phyloP scores from a whole-genome alignment of 2,113 vertebrate species.

The Rafetus swinhoei region DNA sequence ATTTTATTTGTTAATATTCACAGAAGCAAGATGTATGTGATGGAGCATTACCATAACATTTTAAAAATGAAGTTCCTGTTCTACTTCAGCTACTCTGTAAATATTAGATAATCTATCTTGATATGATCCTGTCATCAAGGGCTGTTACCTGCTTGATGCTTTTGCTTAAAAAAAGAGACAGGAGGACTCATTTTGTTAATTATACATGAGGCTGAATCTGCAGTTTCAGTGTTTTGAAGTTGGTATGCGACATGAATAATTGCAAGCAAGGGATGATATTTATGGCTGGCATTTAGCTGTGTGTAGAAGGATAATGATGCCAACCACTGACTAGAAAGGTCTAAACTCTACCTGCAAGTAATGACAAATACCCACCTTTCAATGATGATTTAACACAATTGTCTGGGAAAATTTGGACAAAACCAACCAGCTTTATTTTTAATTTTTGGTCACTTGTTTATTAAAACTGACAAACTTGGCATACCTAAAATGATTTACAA shows the following conservation, averaged over 20 bases:
- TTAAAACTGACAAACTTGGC: background rate
- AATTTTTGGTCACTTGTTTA: background rate
- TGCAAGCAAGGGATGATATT: background rate
- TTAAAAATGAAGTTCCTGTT: conserved; percentile 54
- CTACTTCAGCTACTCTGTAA: conserved; percentile 51
- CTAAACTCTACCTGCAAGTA: background rate
- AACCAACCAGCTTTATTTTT: background rate
- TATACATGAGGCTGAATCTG: background rate
- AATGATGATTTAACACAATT: background rate
- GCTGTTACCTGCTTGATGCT: conserved; percentile 1
- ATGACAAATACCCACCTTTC: background rate
- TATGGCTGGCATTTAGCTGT: background rate
- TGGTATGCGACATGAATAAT: background rate
- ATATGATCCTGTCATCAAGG: conserved; percentile 32
- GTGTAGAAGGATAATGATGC: rapidly evolving
- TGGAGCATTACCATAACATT: conserved; percentile 48
- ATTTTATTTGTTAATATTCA: conserved; percentile 39
- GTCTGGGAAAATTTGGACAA: background rate
- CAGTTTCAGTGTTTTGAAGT: background rate
- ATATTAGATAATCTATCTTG: conserved; percentile 59
- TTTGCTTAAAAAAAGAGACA: background rate
- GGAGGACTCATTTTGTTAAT: background rate
- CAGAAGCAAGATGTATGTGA: background rate
- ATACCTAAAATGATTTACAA: background rate
- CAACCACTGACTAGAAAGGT: background rate